Evolutionary conservation across 2,888 invertebrate species (phyloP).

Genomic region (Priapulus caudatus): DNA sequence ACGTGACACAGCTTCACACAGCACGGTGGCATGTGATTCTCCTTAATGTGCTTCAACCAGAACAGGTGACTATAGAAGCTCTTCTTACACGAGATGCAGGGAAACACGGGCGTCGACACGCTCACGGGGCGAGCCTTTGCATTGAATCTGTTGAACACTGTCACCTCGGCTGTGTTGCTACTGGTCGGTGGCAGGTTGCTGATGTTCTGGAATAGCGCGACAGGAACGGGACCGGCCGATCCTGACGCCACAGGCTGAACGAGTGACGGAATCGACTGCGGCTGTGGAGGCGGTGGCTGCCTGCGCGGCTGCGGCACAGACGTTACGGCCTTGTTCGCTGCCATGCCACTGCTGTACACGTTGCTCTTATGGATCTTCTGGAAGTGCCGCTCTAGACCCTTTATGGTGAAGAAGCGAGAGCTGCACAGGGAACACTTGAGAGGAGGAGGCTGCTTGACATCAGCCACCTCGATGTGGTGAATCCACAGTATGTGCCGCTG

Average conservation of each 20-base stretch:
- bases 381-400: slow-evolving; percentile 87
- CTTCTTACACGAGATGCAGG: neutral
- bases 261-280: neutral
- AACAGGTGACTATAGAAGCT: slow-evolving; percentile 1
- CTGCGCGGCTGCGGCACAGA: too few species aligned
- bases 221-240: neutral
- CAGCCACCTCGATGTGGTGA: slow-evolving; percentile 57
- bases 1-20: neutral
- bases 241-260: neutral
- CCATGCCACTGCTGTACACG: neutral
- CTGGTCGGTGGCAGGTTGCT: neutral
- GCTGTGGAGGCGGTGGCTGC: too few species aligned
- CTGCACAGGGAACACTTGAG: slow-evolving; percentile 92
- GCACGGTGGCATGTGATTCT: neutral
- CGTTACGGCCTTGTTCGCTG: neutral
- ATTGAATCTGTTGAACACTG: too few species aligned
- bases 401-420: slow-evolving; percentile 90
- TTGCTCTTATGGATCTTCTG: slow-evolving; percentile 61
- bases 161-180: neutral
- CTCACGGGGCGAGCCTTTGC: neutral
- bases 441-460: slow-evolving; percentile 90
- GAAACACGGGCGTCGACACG: neutral
- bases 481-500: slow-evolving; percentile 96
- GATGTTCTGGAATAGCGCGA: slow-evolving; percentile 3
- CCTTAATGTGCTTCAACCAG: slow-evolving; percentile 3